phyloP scores from a whole-genome alignment of 2,113 vertebrate species.

The Lophotis ruficrista region DNA sequence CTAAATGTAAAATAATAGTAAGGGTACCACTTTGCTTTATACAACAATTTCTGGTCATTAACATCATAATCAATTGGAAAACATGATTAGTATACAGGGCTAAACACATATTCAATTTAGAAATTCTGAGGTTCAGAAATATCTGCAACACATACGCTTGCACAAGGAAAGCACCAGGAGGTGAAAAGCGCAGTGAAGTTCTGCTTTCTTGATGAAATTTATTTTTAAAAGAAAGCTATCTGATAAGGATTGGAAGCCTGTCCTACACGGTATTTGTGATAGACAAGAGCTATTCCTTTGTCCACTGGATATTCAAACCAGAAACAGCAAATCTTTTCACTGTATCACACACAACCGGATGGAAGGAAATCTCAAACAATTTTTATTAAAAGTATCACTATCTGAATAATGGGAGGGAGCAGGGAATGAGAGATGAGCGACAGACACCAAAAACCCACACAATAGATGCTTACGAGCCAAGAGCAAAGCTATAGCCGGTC shows the following conservation, averaged over 20 bases:
- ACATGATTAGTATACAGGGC: background rate
- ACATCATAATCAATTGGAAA: background rate
- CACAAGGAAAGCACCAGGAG: background rate
- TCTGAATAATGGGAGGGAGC: background rate
- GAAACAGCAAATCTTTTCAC: background rate
- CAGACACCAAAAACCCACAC: background rate
- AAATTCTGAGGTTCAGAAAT: background rate
- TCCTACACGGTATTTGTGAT: background rate
- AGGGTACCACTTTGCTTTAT: background rate
- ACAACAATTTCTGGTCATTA: background rate
- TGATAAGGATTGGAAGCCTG: background rate
- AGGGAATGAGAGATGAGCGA: background rate
- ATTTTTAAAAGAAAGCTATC: background rate
- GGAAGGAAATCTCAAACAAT: background rate
- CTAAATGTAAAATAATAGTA: background rate
- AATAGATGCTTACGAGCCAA: background rate
- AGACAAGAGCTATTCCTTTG: background rate
- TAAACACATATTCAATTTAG: background rate
- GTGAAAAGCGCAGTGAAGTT: background rate
- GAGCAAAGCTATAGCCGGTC: background rate
- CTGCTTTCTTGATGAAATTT: background rate
- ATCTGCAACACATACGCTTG: background rate
- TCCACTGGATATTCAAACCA: background rate
- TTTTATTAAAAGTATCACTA: background rate
- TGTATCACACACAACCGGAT: background rate